Percentiles rank a stretch among this genome's conserved stretches.
These are phyloP conservation scores for Drosophila quadrilineata DNA, from an alignment of 1,140 invertebrate genomes.

Conservation along the genomic window DNA sequence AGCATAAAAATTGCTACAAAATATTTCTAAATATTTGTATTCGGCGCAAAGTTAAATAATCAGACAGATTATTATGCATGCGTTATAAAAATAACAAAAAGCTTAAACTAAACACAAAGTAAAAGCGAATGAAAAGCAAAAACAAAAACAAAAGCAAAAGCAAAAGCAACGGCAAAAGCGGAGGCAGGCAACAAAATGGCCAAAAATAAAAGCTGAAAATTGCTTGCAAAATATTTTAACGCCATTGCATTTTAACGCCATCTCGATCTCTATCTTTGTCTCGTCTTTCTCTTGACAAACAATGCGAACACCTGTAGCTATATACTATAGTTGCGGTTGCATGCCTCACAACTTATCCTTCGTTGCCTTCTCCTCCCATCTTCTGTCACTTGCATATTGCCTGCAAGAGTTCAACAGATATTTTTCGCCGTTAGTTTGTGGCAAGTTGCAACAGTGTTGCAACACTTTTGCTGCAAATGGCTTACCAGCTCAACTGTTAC, in stretches of 20 bases:
- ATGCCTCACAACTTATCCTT: too few relatives aligned
- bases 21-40: conserved; percentile 79
- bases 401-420: too few relatives aligned
- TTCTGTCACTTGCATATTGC: too few relatives aligned
- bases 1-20: conserved; percentile 70
- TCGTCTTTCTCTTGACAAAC: background rate
- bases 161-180: conserved; percentile 12
- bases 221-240: conserved; percentile 59
- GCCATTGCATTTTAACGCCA: conserved; percentile 17
- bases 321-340: too few relatives aligned
- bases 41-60: conserved; percentile 79
- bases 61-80: conserved; percentile 73
- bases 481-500: too few relatives aligned
- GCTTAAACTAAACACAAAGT: conserved; percentile 34
- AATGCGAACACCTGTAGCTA: too few relatives aligned
- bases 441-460: conserved; percentile 19
- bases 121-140: conserved; percentile 28
- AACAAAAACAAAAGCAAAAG: conserved; percentile 35
- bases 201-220: conserved; percentile 54
- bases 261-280: background rate
- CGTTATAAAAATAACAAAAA: conserved; percentile 61
- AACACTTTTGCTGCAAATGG: conserved; percentile 1
- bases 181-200: conserved; percentile 34
- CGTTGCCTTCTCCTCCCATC: background rate
- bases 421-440: too few relatives aligned